These are phyloP conservation scores for Apostichopus californicus DNA, from an alignment of 35 echinoderm and acorn worm species.

Conservation along the genomic window DNA sequence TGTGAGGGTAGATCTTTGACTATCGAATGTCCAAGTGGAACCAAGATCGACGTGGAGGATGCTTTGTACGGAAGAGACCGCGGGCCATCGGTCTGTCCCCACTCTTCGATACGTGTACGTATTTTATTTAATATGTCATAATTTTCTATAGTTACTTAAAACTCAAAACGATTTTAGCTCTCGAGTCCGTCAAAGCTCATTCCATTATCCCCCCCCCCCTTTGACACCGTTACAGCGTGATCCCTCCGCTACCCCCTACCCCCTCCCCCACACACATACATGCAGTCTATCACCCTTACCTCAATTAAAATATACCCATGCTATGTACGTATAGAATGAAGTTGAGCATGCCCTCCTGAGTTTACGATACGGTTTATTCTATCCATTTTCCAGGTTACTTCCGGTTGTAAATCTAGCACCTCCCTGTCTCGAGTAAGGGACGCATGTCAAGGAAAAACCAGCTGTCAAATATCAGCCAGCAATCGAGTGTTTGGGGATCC, in stretches of 20 bases:
- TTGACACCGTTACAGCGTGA: no score
- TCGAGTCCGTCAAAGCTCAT: no score
- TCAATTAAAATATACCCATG: no score
- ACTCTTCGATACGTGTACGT: no score
- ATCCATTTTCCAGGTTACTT: conserved; percentile 17
- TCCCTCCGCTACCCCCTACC: no score
- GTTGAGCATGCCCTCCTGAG: not conserved
- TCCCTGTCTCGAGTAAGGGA: conserved; percentile 14
- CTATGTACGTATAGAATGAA: not conserved
- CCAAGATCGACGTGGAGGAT: conserved; percentile 13
- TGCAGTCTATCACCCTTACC: no score
- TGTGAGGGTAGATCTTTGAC: not conserved
- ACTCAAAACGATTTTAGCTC: no score
- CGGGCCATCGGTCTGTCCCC: not conserved
- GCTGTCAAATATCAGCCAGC: not conserved
- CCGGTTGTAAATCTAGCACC: not conserved
- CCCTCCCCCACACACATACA: no score
- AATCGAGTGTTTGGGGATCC: conserved; percentile 35
- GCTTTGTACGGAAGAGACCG: conserved; percentile 54
- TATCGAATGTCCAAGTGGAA: not conserved
- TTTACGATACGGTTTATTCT: not conserved
- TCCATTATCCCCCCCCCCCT: no score
- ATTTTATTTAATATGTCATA: not conserved
- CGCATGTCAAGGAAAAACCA: not conserved
- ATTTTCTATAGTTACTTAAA: not conserved